Evolutionary conservation across 2,888 invertebrate genomes (phyloP).

Genomic region (Adela reaumurella): DNA sequence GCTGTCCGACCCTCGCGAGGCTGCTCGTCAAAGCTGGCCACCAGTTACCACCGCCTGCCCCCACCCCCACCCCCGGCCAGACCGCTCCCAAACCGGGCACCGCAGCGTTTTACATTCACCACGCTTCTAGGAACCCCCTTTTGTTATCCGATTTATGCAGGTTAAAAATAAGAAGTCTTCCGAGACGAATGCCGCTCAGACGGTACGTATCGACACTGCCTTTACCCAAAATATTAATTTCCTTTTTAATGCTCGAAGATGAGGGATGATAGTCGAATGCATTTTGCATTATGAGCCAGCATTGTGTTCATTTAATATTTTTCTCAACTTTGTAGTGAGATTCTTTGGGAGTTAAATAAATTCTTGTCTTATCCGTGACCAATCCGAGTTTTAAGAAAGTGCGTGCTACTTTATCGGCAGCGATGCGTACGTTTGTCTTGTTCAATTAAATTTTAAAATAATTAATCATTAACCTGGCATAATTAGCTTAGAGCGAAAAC

Average conservation of each 20-base stretch:
- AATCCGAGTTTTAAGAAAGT: too few relatives aligned
- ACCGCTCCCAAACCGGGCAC: slow-evolving; percentile 19
- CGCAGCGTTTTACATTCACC: slow-evolving; percentile 34
- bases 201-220: slow-evolving; percentile 36
- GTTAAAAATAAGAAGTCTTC: slow-evolving; percentile 42
- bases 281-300: too few relatives aligned
- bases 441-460: too few relatives aligned
- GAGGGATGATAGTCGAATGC: slow-evolving; percentile 18
- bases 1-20: slow-evolving; percentile 24
- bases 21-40: slow-evolving; percentile 45
- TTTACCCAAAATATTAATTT: slow-evolving; percentile 53
- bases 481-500: too few relatives aligned
- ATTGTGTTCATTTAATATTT: too few relatives aligned
- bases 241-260: slow-evolving; percentile 57
- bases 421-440: too few relatives aligned
- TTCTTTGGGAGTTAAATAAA: too few relatives aligned
- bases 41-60: slow-evolving; percentile 14
- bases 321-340: too few relatives aligned
- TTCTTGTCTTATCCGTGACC: too few relatives aligned
- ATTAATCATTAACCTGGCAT: too few relatives aligned
- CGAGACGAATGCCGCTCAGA: slow-evolving; percentile 30
- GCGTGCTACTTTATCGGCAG: too few relatives aligned
- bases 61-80: slow-evolving; percentile 9
- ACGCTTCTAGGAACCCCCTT: slow-evolving; percentile 43
- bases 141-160: slow-evolving; percentile 55